phyloP scores from a whole-genome alignment of 2,888 invertebrate genomes.

The Maniola hyperantus region DNA sequence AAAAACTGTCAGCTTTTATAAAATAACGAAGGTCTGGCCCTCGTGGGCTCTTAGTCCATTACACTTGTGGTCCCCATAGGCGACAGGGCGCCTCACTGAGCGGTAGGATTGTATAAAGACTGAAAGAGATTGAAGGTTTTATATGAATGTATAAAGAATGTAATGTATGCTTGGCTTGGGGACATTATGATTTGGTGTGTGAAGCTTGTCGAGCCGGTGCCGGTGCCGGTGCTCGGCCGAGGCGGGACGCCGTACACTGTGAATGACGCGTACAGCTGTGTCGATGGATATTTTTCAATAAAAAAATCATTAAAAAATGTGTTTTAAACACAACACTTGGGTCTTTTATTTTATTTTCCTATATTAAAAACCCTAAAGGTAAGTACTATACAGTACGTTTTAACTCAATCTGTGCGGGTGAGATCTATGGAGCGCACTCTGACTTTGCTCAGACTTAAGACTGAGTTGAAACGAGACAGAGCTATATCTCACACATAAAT shows the following conservation, averaged over 20 bases:
- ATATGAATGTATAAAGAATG: conserved; percentile 43
- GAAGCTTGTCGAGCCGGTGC: conserved; percentile 33
- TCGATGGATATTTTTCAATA: conserved; percentile 79
- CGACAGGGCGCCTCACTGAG: conserved; percentile 29
- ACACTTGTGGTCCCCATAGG: neutral
- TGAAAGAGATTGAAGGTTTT: conserved; percentile 54
- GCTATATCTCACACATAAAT: too few species aligned
- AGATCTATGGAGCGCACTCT: too few species aligned
- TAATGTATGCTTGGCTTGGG: conserved; percentile 34
- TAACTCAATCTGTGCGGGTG: too few species aligned
- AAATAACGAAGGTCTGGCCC: too few species aligned
- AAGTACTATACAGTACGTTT: too few species aligned
- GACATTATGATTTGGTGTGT: conserved; percentile 33
- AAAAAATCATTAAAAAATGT: conserved; percentile 76
- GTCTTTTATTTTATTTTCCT: conserved; percentile 55
- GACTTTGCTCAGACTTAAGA: too few species aligned
- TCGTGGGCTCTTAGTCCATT: too few species aligned
- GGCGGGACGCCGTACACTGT: conserved; percentile 40
- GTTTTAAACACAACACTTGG: conserved; percentile 79
- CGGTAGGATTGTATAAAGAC: conserved; percentile 57
- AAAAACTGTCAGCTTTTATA: too few species aligned
- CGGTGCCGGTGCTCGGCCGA: conserved; percentile 20
- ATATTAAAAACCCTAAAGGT: too few species aligned
- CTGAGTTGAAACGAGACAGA: too few species aligned
- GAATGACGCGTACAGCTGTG: conserved; percentile 68